Conservation (phyloP, 2,113 vertebrate genomes). For the Pycnonotus jocosus region DNA sequence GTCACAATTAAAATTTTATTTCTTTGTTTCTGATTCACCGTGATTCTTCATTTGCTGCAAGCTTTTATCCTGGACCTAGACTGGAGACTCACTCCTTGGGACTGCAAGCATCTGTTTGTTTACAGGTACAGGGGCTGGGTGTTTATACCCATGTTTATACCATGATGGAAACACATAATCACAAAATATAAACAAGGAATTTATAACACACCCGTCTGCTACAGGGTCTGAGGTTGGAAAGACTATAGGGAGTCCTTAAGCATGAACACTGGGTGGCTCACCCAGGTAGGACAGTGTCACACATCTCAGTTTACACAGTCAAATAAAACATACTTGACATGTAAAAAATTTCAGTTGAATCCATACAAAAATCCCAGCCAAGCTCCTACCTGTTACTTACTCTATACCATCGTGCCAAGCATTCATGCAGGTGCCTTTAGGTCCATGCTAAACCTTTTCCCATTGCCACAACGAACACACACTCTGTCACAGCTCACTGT, state of each 20-base stretch:
- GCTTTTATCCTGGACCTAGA: neutral
- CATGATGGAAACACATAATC: neutral
- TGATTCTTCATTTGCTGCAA: neutral
- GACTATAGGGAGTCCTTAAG: neutral
- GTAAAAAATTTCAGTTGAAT: neutral
- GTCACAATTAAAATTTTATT: neutral
- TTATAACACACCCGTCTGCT: neutral
- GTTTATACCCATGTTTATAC: neutral
- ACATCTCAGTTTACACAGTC: neutral
- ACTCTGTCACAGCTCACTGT: neutral
- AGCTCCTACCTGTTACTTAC: neutral
- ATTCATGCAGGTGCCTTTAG: neutral
- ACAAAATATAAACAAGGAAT: neutral
- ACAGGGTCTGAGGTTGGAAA: neutral
- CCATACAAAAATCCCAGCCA: neutral
- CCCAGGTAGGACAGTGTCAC: neutral
- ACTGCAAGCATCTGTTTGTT: neutral
- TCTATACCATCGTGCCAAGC: neutral
- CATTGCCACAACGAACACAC: rapidly evolving
- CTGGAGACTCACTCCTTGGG: neutral
- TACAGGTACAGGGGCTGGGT: neutral
- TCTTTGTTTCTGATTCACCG: neutral
- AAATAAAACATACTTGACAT: neutral
- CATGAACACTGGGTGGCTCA: neutral
- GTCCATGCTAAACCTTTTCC: neutral